These are phyloP conservation scores for Pempheris klunzingeri DNA, from an alignment of 2,797 vertebrate genomes.

Conservation along the genomic window DNA sequence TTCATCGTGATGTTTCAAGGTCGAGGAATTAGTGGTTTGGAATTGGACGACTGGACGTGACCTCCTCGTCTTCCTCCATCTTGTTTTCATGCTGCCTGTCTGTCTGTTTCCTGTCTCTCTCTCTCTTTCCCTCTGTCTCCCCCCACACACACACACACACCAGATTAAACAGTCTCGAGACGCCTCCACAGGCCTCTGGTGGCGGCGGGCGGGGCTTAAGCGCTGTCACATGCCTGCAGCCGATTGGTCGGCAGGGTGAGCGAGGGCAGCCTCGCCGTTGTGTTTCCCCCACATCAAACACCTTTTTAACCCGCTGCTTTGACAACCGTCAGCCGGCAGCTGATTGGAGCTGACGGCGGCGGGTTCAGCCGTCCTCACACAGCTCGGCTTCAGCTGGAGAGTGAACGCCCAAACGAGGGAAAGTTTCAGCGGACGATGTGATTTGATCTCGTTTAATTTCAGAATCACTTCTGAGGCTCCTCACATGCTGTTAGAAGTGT, in stretches of 20 bases:
- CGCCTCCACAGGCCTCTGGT: conserved; percentile 14
- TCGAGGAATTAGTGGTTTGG: too few species aligned
- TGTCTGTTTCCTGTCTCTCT: conserved; percentile 3
- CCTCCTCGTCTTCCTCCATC: conserved; percentile 33
- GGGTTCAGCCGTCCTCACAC: conserved; percentile 1
- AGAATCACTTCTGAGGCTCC: not conserved
- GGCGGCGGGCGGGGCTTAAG: conserved; percentile 56
- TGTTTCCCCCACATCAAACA: conserved; percentile 82
- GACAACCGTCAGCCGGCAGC: conserved; percentile 67
- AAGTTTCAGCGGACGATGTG: not conserved
- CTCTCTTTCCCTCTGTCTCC: not conserved
- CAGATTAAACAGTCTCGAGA: conserved; percentile 60
- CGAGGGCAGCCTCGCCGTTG: conserved; percentile 59
- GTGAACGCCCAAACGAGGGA: not conserved
- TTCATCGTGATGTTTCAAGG: too few species aligned
- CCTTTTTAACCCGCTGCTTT: conserved; percentile 80
- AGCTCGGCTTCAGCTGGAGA: too few species aligned
- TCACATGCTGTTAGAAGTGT: not conserved
- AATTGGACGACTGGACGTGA: not conserved
- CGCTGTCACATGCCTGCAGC: conserved; percentile 64
- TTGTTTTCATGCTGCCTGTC: conserved; percentile 32
- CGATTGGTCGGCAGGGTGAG: conserved; percentile 44
- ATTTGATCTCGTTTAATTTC: not conserved
- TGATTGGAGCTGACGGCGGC: conserved; percentile 68
- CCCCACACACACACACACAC: conserved; percentile 6